Evolutionary conservation across 2,113 vertebrate species (phyloP).

Genomic region (Carassius carassius): DNA sequence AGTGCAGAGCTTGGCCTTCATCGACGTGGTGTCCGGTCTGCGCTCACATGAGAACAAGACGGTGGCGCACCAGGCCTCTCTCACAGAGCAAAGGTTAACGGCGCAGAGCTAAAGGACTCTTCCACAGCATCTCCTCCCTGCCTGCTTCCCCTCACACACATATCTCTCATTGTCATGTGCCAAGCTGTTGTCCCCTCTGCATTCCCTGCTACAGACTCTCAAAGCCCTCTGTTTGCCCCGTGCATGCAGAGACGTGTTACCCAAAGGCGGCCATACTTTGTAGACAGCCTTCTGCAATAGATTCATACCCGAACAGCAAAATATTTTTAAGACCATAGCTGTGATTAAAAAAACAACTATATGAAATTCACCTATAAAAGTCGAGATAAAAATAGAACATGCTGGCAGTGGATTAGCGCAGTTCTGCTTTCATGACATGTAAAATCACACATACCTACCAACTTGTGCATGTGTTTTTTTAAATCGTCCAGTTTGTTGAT

Average conservation of each 20-base stretch:
- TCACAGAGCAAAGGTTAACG: slow-evolving; percentile 96
- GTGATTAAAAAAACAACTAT: slow-evolving; percentile 65
- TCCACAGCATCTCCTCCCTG: slow-evolving; percentile 42
- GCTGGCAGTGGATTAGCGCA: slow-evolving; percentile 45
- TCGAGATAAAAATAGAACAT: too few relatives aligned
- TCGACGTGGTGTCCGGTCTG: slow-evolving; percentile 92
- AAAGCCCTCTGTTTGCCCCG: slow-evolving; percentile 68
- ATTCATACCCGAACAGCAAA: slow-evolving; percentile 57
- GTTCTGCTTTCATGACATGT: background rate
- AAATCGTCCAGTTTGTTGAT: slow-evolving; percentile 74
- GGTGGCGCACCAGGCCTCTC: slow-evolving; percentile 94
- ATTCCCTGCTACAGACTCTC: slow-evolving; percentile 13
- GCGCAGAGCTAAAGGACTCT: slow-evolving; percentile 91
- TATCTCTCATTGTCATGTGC: slow-evolving; percentile 72
- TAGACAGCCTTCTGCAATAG: slow-evolving; percentile 77
- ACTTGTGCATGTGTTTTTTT: slow-evolving; percentile 92
- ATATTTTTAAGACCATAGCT: slow-evolving; percentile 84
- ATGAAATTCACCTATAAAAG: background rate
- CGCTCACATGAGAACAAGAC: slow-evolving; percentile 97
- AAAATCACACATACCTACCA: slow-evolving; percentile 53
- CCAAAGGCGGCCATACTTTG: slow-evolving; percentile 64
- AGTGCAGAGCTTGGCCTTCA: slow-evolving; percentile 89
- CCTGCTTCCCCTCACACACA: slow-evolving; percentile 42
- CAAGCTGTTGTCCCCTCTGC: slow-evolving; percentile 66
- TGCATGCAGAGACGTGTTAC: slow-evolving; percentile 83